A percentile compares a stretch with the other conserved stretches of the same genome.
Conservation (phyloP, 2,113 vertebrate species). For the Chionis minor region DNA sequence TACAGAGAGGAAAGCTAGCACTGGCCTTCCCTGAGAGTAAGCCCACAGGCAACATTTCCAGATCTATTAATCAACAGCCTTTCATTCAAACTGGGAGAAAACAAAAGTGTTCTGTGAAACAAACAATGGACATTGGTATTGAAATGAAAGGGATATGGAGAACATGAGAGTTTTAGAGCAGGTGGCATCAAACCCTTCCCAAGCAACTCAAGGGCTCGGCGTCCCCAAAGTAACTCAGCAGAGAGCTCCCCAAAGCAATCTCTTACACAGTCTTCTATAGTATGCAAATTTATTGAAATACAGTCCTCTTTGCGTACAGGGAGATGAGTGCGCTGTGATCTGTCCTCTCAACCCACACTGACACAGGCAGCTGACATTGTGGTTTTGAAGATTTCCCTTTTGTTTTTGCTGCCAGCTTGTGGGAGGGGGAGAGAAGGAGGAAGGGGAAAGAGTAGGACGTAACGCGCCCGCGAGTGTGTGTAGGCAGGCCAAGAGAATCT, state of each 20-base stretch:
- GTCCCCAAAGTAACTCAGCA: background rate
- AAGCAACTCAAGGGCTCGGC: background rate
- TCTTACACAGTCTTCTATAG: slow-evolving; percentile 47
- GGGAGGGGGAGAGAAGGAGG: slow-evolving; percentile 40
- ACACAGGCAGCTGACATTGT: slow-evolving; percentile 59
- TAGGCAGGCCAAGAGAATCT: slow-evolving; percentile 66
- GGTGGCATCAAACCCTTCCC: slow-evolving; percentile 45
- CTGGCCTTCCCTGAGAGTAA: background rate
- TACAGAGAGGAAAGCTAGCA: background rate
- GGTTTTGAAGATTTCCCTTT: slow-evolving; percentile 62
- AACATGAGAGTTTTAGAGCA: slow-evolving; percentile 4
- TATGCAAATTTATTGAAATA: slow-evolving; percentile 72
- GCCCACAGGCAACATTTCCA: background rate
- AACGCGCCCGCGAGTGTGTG: background rate
- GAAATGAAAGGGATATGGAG: background rate
- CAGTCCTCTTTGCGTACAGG: slow-evolving; percentile 49
- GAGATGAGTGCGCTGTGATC: slow-evolving; percentile 55
- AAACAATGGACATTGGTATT: background rate
- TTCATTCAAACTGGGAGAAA: background rate
- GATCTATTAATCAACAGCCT: background rate
- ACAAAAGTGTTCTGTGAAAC: background rate
- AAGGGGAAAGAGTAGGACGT: slow-evolving; percentile 31
- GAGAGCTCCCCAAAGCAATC: slow-evolving; percentile 62
- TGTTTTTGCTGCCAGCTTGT: slow-evolving; percentile 54
- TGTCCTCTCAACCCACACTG: slow-evolving; percentile 61